Percentiles rank a stretch among this genome's conserved stretches.
phyloP scores from a whole-genome alignment of 2,797 vertebrate genomes.

The Anguilla pacifica region DNA sequence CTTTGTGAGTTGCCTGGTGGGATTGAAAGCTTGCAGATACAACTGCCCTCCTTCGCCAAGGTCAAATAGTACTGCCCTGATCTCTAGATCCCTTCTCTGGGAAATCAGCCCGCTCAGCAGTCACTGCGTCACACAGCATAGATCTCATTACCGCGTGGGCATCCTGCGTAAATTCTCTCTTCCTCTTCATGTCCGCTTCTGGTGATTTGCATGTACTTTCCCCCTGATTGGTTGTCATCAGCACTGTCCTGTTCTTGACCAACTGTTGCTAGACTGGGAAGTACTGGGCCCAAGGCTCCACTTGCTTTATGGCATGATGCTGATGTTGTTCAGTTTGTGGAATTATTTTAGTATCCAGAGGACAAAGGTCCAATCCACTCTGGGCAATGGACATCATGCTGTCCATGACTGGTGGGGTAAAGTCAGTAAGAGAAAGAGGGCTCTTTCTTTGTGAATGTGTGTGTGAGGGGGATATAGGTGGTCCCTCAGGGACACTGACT shows the following conservation, averaged over 20 bases:
- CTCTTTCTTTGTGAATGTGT: background rate
- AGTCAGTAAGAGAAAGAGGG: background rate
- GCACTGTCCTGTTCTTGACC: background rate
- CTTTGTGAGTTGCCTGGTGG: background rate
- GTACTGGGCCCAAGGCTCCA: background rate
- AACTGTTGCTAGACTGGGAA: background rate
- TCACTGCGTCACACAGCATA: constrained; percentile 4
- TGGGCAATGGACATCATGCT: background rate
- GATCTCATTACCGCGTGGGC: background rate
- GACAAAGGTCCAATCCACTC: background rate
- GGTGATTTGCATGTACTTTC: background rate
- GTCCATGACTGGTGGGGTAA: background rate
- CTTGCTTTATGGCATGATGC: background rate
- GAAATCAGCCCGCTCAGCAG: background rate
- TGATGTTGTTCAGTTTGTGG: background rate
- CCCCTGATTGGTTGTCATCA: background rate
- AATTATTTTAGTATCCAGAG: background rate
- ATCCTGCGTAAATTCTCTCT: background rate
- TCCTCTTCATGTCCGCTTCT: background rate
- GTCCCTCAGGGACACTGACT: background rate
- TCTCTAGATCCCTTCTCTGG: background rate
- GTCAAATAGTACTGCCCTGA: background rate
- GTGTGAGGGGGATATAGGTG: background rate
- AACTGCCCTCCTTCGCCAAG: background rate
- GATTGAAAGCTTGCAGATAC: background rate